Base-by-base conservation (phyloP, 2,113 vertebrate genomes). In the Gymnorhina tibicen region DNA sequence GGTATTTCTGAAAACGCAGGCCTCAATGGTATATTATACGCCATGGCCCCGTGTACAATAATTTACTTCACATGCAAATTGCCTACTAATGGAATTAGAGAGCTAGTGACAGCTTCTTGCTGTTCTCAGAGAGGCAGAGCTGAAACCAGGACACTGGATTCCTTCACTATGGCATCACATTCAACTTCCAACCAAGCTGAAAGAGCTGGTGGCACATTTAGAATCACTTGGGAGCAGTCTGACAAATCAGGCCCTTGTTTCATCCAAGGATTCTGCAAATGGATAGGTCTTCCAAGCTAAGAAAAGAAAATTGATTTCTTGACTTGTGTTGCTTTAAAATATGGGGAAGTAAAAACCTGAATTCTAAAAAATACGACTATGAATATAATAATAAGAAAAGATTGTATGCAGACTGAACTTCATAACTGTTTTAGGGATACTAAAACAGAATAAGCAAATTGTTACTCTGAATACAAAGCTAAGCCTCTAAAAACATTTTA, bases 11-110 rank as follows among this genome's bases (percentile, higher is more conserved):
- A 62, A 79, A 76, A 84, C 33, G 66, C 52, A 52, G 46, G 30
- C 20, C 46, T 56, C 0, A 0, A 13, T 58, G 16, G 7, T 24
- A 16, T 49, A 73, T 49, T 35, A 17, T 10, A 52, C 52, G 32
- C 21, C 49, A 68, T 3, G 9, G 50, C 9, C 33, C 22, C 50
- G 56, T 6, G 15, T 11, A 50, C 19, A 62, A 18, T 60, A 27
- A 59, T 59, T 63, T 49, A 28, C 17, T 73, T 73, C 55, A n/a
- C 27, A 20, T 47, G 55, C 59, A 81, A n/a, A 87, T 42, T 64
- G 42, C 30, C 35, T 55, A 41, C 33, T 60, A 47, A 68, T 42
- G 42, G 12, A 80, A 69, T 64, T 41, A 56, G 15, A 69, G 55
- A 49, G 56, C 27, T 39, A 30, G 14, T 27, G 64, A 64, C 46